Evolutionary conservation across 2,888 invertebrate species (phyloP), one percentile per base, ranked within the genome.

Genomic region (Conus canariensis): DNA sequence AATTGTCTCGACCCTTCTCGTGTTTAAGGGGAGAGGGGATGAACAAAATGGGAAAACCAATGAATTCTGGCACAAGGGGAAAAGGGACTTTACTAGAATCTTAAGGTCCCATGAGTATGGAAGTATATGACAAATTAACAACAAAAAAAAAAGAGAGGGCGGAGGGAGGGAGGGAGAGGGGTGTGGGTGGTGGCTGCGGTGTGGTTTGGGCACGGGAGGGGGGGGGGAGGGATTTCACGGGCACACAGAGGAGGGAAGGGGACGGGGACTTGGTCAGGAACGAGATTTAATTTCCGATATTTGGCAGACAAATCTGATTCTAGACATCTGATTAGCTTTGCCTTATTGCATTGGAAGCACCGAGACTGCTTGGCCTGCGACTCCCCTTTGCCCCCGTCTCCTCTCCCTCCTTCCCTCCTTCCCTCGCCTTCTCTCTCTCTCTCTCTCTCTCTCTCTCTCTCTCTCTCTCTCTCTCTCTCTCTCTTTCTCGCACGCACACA

Each of bases 231-330:
- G 45, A 45, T 45, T 45, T 45, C 45, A 45, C 45, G 45, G 45
- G 9, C 80, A 80, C 25, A 80, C 30, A 30, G 30, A 16, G 8
- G 12, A 30, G 25, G 30, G 80, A n/a, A 14, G 80, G 25, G 14
- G 74, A 74, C 22, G 4, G 74, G 14, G 74, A 30, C 8, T 77
- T 9, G 77, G 87, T 60, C 30, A 64, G 60, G 88, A 60, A 77
- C 82, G 30, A 82, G 88, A 88, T 88, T 88, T 82, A 82, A 88
- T 88, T 88, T 82, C 88, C 88, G 88, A 88, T 88, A 82, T 88
- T 88, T 88, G 88, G 77, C 88, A 80, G 88, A 88, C 88, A 88
- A 88, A 88, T 88, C 88, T 64, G 88, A 88, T 88, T 88, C 30
- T 45, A 56, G 77, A 58, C 82, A 88, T 88, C 88, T 82, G 82